Evolutionary conservation across 2,888 invertebrate genomes (phyloP), one percentile per base, ranked within the genome.

Genomic region (Galerucella calmariensis): DNA sequence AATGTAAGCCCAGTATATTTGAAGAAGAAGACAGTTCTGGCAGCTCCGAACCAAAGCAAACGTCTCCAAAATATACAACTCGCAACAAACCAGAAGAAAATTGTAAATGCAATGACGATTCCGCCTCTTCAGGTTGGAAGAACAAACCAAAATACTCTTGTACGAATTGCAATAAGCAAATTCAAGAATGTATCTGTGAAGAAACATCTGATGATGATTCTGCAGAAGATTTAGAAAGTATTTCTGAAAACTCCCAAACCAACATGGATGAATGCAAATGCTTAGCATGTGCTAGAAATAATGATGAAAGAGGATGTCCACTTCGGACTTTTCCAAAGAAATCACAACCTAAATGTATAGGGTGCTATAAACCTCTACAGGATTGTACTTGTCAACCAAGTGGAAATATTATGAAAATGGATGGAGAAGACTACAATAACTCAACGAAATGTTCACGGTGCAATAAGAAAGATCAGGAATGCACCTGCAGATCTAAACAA

Each of bases 1-100:
- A 61, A 61, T 61, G 61, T 35, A 61, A 61, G 27, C 14, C 61
- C n/a, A 35, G 16, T 56, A 56, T 56, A 56, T 56, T 16, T 35
- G 61, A 61, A 27, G 35, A 35, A 1, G 24, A 59, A 0, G 24
- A 59, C 8, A 59, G 20, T 2, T 20, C 20, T 27, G 10, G 27
- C 27, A 35, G 61, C n/a, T 61, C 27, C 8, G 27, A 61, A 14
- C 12, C 27, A 14, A 35, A 61, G 27, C 58, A 12, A 61, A 35
- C 20, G 3, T 56, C 56, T 16, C 20, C 56, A 10, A 56, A 56
- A 20, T 56, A 20, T 16, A 20, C 20, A 20, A 56, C 6, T 16
- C 20, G 56, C 20, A 56, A 16, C 56, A 16, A 56, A 56, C 56
- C 20, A 0, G 1, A 9, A 8, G 20, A 20, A 56, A 16, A 56